Evolutionary conservation across 2,888 invertebrate species (phyloP).

Genomic region (Norana najaformis): DNA sequence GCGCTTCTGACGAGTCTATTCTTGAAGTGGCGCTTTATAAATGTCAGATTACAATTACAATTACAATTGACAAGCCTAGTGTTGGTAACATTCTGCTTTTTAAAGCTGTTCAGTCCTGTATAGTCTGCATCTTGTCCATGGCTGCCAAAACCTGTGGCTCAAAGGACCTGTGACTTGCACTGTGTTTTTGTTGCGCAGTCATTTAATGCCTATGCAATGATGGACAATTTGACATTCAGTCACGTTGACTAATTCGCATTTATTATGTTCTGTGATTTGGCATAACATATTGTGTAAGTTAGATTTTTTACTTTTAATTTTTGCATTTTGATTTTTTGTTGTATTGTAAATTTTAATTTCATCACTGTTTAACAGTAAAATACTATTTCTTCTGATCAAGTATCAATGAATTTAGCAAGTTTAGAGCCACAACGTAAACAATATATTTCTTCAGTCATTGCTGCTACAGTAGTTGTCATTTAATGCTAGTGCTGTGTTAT

Average conservation of each 20-base stretch:
- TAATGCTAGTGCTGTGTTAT: background rate
- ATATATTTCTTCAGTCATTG: background rate
- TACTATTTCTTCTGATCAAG: background rate
- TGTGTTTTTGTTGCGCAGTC: background rate
- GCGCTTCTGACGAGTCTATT: too few species aligned
- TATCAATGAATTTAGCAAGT: background rate
- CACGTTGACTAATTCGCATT: background rate
- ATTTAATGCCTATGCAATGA: background rate
- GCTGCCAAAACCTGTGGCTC: too few species aligned
- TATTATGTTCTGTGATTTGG: background rate
- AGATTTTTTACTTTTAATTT: background rate
- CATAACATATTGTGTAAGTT: background rate
- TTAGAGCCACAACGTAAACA: background rate
- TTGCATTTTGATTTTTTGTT: background rate
- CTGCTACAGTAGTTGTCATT: background rate
- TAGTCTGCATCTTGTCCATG: too few species aligned
- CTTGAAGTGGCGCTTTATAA: too few species aligned
- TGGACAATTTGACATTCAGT: background rate
- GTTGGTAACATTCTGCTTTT: too few species aligned
- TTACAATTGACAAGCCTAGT: too few species aligned
- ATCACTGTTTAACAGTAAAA: background rate
- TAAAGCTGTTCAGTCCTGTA: too few species aligned
- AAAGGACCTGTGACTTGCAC: too few species aligned
- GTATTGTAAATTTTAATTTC: background rate
- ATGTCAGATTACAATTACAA: too few species aligned